phyloP scores from a whole-genome alignment of 2,888 invertebrate genomes.

The Rhogogaster chlorosoma region DNA sequence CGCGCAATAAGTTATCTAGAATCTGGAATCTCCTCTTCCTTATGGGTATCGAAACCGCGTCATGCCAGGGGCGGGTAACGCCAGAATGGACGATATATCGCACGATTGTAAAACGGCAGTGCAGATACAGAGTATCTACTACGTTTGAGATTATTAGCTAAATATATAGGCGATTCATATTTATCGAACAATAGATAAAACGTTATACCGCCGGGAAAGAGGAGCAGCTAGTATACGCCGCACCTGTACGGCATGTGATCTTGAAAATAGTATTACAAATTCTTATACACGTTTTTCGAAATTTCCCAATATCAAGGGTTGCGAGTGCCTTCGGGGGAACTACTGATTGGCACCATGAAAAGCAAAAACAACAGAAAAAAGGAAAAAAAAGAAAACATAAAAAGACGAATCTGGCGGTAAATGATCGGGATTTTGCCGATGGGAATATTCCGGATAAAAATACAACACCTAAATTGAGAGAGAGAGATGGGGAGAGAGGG shows the following conservation, averaged over 20 bases:
- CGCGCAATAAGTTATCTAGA: neutral
- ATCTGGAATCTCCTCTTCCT: neutral
- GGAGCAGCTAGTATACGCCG: too few relatives aligned
- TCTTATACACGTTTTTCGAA: neutral
- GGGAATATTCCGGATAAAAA: neutral
- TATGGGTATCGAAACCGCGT: neutral
- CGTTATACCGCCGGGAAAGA: neutral
- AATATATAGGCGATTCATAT: neutral
- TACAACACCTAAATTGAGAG: neutral
- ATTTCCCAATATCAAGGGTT: neutral
- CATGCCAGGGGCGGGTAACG: too few relatives aligned
- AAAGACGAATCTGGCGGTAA: neutral
- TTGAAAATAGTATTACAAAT: neutral
- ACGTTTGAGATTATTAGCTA: constrained; percentile 1
- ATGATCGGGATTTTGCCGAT: neutral
- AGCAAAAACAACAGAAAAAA: neutral
- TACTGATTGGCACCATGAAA: neutral
- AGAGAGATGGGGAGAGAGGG: neutral
- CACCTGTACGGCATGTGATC: too few relatives aligned
- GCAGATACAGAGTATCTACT: neutral
- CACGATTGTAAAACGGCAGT: neutral
- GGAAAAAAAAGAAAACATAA: neutral
- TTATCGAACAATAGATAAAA: constrained; percentile 16
- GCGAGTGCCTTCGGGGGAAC: neutral
- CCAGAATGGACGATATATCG: constrained; percentile 13